A percentile compares a stretch with the other conserved stretches of the same genome.
Evolutionary conservation across 1,140 invertebrate genomes (phyloP).

Genomic region (Sinella curviseta): DNA sequence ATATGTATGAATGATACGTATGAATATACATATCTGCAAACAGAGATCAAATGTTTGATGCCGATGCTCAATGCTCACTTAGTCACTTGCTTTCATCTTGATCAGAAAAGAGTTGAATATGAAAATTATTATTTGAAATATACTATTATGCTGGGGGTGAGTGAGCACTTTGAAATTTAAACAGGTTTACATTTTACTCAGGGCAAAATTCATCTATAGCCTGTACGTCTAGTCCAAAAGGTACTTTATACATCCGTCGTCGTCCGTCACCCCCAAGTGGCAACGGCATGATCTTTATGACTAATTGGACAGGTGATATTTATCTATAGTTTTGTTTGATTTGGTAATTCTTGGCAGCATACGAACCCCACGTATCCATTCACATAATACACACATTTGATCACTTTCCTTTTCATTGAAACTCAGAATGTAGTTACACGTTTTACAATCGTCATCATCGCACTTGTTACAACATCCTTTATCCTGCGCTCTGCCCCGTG

Average conservation of each 20-base stretch:
- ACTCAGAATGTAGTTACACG: not conserved
- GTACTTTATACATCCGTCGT: too few relatives aligned
- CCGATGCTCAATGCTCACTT: not conserved
- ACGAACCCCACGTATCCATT: not conserved
- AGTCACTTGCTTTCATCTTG: not conserved
- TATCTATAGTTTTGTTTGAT: not conserved
- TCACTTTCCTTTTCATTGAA: not conserved
- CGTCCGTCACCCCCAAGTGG: too few relatives aligned
- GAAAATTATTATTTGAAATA: too few relatives aligned
- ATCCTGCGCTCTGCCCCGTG: too few relatives aligned
- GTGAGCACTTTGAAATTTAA: not conserved
- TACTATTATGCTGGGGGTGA: too few relatives aligned
- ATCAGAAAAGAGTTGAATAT: not conserved
- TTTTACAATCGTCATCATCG: not conserved
- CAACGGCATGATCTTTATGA: too few relatives aligned
- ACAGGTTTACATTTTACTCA: not conserved
- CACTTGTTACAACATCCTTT: not conserved
- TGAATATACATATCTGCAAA: not conserved
- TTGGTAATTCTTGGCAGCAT: not conserved
- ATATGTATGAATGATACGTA: not conserved
- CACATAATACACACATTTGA: not conserved
- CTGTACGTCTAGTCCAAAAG: too few relatives aligned
- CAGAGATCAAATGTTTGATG: not conserved
- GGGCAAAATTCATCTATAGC: not conserved
- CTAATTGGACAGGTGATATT: not conserved